Base-by-base conservation (phyloP, 2,888 invertebrate genomes). In the Elgonia sp. region DNA sequence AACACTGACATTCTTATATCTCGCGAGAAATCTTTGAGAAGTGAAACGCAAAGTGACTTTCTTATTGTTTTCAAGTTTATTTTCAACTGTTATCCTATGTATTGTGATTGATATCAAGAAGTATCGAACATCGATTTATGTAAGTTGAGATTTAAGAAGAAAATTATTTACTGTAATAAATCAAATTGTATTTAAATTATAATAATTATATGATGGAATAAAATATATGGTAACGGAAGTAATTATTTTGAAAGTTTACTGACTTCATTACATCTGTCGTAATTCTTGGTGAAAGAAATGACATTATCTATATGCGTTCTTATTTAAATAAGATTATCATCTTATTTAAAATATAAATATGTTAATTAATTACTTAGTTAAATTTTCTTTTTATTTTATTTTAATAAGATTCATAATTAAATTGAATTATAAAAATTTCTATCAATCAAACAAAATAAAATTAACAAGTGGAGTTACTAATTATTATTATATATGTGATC, bases 31-130 rank as follows among this genome's bases (percentile, higher is more conserved):
- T 83, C 83, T 69, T 76, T 50, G 8, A 57, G 63, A 39, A 75
- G 69, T 83, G 69, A 83, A 83, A 67, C 75, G 82, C 42, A 62
- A 83, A 83, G 65, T 65, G 75, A 83, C 83, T 82, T 82, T 83
- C 75, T 69, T 76, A 83, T 75, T 82, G 75, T 83, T 76, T 55
- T 20, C 10, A 20, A 81, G 69, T 57, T 39, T 72, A 57, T 29
- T 14, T 65, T 72, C 37, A 14, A 39, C 16, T 42, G 65, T 76
- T 57, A 67, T 73, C 67, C 16, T 39, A 53, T 62, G 10, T 29
- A 60, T 60, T 60, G 20, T 40, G 42, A 60, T 75, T 46, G 29
- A 60, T 62, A 75, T 62, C 75, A 20, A 42, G n/a, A 18, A 75
- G 5, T 40, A 12, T 76, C 63, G 16, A 42, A 20, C 62, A 50